A percentile compares a stretch with the other conserved stretches of the same genome.
These are phyloP conservation scores for Phylloscopus trochiloides DNA, from an alignment of 2,113 vertebrate species.

Conservation along the genomic window DNA sequence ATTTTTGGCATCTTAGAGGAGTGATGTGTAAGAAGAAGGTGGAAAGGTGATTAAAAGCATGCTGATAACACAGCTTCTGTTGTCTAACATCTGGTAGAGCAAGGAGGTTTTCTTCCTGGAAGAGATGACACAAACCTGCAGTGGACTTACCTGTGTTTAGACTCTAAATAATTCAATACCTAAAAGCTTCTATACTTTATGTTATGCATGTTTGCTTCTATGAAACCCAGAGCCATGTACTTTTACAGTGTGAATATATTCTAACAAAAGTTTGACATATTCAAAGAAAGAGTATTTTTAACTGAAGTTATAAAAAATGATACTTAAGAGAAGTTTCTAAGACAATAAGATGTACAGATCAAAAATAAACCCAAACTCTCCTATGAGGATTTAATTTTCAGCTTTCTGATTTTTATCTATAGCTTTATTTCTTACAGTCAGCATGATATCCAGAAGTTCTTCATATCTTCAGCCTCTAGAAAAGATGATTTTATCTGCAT, in stretches of 20 bases:
- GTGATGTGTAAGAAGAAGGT: not conserved
- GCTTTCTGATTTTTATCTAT: not conserved
- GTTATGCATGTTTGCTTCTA: not conserved
- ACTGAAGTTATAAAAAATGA: not conserved
- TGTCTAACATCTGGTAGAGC: not conserved
- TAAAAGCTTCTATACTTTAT: not conserved
- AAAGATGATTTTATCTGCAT: not conserved
- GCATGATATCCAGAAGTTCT: not conserved
- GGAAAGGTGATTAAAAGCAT: not conserved
- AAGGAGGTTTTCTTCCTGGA: not conserved
- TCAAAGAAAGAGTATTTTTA: not conserved
- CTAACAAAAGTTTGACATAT: not conserved
- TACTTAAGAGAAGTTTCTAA: not conserved
- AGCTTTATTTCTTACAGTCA: not conserved
- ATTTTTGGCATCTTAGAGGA: not conserved
- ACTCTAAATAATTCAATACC: not conserved
- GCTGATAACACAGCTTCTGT: not conserved
- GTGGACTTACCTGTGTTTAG: not conserved
- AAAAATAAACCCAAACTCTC: not conserved
- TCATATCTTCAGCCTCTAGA: not conserved
- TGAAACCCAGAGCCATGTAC: not conserved
- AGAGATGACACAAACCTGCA: not conserved
- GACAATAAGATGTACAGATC: not conserved
- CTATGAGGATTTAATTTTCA: not conserved
- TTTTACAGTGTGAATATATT: not conserved